Conservation (phyloP, 2,888 invertebrate genomes). For the Aethes cnicana region DNA sequence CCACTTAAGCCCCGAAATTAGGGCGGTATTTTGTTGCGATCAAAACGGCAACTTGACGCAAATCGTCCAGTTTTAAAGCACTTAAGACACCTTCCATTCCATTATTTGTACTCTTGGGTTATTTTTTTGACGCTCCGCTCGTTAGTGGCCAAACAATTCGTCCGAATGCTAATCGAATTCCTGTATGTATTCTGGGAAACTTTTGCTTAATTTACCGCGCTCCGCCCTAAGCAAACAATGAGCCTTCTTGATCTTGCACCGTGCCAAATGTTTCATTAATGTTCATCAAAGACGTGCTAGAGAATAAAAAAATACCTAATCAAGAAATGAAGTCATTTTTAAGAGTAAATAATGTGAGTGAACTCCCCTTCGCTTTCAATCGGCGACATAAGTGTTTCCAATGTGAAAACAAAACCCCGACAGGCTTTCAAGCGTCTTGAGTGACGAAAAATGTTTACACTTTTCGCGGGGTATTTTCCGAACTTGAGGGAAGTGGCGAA, state of each 20-base stretch:
- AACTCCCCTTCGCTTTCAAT: conserved; percentile 5
- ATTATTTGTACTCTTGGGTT: conserved; percentile 8
- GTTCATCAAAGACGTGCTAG: not conserved
- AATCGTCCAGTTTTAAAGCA: conserved; percentile 3
- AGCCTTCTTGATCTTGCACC: conserved; percentile 14
- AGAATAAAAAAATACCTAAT: not conserved
- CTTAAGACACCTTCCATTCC: conserved; percentile 9
- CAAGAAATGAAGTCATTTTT: too few relatives aligned
- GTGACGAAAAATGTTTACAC: conserved; percentile 26
- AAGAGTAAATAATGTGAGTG: too few relatives aligned
- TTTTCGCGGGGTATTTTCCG: conserved; percentile 22
- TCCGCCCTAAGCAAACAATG: conserved; percentile 47
- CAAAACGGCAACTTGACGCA: conserved; percentile 10
- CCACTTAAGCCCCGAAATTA: too few relatives aligned
- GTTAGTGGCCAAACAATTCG: conserved; percentile 33
- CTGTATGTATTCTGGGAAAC: conserved; percentile 47
- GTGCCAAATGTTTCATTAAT: conserved; percentile 14
- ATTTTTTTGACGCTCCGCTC: conserved; percentile 23
- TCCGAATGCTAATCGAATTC: conserved; percentile 46
- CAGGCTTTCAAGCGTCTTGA: conserved; percentile 7
- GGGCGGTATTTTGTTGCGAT: too few relatives aligned
- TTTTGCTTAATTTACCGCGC: conserved; percentile 41
- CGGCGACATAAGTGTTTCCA: conserved; percentile 22
- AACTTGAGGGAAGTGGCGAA: conserved; percentile 6
- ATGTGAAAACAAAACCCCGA: conserved; percentile 9